Evolutionary conservation across 2,888 invertebrate genomes (phyloP), one percentile per base, ranked within the genome.

Genomic region (Hyles lineata): DNA sequence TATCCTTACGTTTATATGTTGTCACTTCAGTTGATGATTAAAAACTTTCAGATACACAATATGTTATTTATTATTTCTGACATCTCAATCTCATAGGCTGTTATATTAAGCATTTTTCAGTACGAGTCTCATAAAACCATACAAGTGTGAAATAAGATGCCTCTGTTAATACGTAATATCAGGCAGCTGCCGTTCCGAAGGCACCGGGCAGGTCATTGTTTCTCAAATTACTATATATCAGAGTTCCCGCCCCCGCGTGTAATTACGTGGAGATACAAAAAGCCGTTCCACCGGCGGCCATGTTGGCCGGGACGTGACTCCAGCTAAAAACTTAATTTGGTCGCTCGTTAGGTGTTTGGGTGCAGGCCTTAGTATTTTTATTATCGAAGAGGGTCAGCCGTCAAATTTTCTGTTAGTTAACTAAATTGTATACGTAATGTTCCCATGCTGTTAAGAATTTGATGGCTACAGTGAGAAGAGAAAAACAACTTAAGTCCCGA

Each of bases 261-360:
- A 72, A 72, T 72, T 72, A 72, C 72, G 63, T 32, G 35, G 72
- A 63, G 52, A 58, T 63, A 62, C 61, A 71, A 72, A 72, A 72
- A 72, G 63, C 55, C 21, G 50, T 72, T 72, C 55, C 67, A 55
- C 32, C 32, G 80, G 76, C 85, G 80, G 87, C 87, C 87, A 87
- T 87, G 78, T 87, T 87, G 86, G 77, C 74, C 75, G 73, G 76
- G 73, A 78, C 74, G 71, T 72, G 73, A 72, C 72, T 75, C 74
- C 73, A 75, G 21, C 43, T 67, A 67, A 67, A 67, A 67, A 67
- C 50, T 67, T 67, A 67, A 67, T 67, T 67, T 67, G 67, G 50
- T 50, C 50, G 67, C 43, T 67, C 50, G 67, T 67, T 67, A 67
- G 67, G 50, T 67, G 67, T 67, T 67, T 43, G n/a, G 62, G 32